A percentile compares a stretch with the other conserved stretches of the same genome.
These are phyloP conservation scores for Glyphotaelius pellucidus DNA, from an alignment of 2,888 invertebrate genomes.

Conservation along the genomic window DNA sequence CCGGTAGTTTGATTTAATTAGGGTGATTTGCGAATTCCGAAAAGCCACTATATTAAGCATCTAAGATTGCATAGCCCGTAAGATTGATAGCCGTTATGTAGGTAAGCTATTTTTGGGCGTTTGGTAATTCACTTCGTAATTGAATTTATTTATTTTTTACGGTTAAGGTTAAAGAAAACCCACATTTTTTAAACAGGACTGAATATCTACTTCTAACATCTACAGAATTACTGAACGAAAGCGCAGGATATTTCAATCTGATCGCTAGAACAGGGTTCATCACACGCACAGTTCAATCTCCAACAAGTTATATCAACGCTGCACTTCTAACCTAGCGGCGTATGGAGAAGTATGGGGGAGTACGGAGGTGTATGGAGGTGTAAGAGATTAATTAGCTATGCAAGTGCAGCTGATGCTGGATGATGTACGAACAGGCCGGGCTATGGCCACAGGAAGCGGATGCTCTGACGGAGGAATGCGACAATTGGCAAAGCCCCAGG, in stretches of 20 bases:
- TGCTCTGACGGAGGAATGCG: conserved; percentile 22
- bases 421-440: conserved; percentile 6
- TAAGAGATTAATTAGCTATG: neutral
- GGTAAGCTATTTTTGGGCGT: no score
- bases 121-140: no score
- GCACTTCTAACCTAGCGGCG: neutral
- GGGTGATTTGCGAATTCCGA: no score
- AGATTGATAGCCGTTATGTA: no score
- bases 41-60: no score
- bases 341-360: neutral
- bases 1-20: no score
- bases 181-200: neutral
- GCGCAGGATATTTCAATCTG: neutral
- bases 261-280: neutral
- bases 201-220: neutral
- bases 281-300: neutral
- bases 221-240: neutral
- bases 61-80: no score
- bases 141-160: no score
- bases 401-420: conserved; percentile 15
- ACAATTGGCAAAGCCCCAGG: conserved; percentile 40
- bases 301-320: neutral
- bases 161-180: neutral
- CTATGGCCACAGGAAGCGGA: conserved; percentile 36
- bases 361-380: neutral